Evolutionary conservation across 2,113 vertebrate species (phyloP), one percentile per base, ranked within the genome.

Genomic region (Pithys albifrons): DNA sequence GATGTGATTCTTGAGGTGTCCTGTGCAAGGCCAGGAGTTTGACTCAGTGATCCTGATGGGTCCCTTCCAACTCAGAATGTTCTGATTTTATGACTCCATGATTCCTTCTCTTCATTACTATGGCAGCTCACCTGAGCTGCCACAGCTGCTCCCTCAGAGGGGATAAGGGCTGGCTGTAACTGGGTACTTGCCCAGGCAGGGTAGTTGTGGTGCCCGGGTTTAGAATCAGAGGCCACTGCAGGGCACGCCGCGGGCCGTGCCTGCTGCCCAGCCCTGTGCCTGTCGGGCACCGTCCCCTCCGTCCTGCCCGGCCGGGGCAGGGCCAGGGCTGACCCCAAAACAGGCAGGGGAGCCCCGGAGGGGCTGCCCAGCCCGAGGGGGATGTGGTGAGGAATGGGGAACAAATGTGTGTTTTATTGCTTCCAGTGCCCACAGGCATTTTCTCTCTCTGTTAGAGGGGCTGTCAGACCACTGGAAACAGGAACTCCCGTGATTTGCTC

Each of bases 401-500:
- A 94, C 85, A 79, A 98, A 98, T 84, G 83, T 80, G 92, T 96
- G 95, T 98, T 97, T 98, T 97, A 98, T 95, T 98, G 97, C 97
- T 91, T 96, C 62, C 93, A 88, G 31, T 3, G 39, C 80, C 89
- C 57, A 67, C 22, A 31, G 12, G 58, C 12, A 0, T 84, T 78
- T 59, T 33, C 18, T 27, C 18, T 35, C n/a, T 59, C n/a, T 89
- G 82, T 91, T 74, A 58, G 29, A 92, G 72, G 88, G 92, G 59
- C 57, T 80, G 70, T 90, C 43, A 83, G 97, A 97, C 97, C 96
- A 94, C 96, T 98, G 97, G 97, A 98, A 98, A 98, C 93, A 98
- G 87, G 97, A 98, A 98, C 98, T 98, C 94, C 94, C 97, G 95
- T 95, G 97, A 98, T 98, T 98, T 98, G 98, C 98, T 98, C 98